A percentile compares a stretch with the other conserved stretches of the same genome.
phyloP scores from a whole-genome alignment of 2,888 invertebrate species.

The Achlya flavicornis region DNA sequence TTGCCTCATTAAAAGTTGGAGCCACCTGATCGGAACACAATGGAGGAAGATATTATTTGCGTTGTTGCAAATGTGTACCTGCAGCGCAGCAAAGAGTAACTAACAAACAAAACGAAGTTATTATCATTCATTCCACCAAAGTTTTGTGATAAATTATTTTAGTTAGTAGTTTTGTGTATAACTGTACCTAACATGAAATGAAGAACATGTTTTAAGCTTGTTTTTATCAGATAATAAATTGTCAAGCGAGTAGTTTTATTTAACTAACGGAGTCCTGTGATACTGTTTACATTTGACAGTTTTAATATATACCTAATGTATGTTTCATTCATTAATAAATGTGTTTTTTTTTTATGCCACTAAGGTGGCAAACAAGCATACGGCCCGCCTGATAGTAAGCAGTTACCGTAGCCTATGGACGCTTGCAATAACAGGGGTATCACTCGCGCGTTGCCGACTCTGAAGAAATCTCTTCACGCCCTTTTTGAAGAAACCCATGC shows the following conservation, averaged over 20 bases:
- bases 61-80: conserved; percentile 7
- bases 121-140: conserved; percentile 69
- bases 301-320: too few species aligned
- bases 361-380: too few species aligned
- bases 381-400: too few species aligned
- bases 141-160: conserved; percentile 68
- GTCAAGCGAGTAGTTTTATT: conserved; percentile 10
- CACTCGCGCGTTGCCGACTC: too few species aligned
- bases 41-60: conserved; percentile 12
- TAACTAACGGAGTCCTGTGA: neutral
- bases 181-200: conserved; percentile 48
- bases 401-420: too few species aligned
- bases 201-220: conserved; percentile 50
- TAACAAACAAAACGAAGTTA: conserved; percentile 51
- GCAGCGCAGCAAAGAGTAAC: conserved; percentile 7
- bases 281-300: too few species aligned
- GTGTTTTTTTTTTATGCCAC: too few species aligned
- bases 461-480: too few species aligned
- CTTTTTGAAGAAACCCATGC: too few species aligned
- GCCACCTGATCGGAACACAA: conserved; percentile 34
- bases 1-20: conserved; percentile 61
- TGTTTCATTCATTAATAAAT: too few species aligned
- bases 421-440: too few species aligned
- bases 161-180: conserved; percentile 57
- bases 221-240: conserved; percentile 28